Evolutionary conservation across 2,113 vertebrate species (phyloP).

Genomic region (Anguilla rostrata): DNA sequence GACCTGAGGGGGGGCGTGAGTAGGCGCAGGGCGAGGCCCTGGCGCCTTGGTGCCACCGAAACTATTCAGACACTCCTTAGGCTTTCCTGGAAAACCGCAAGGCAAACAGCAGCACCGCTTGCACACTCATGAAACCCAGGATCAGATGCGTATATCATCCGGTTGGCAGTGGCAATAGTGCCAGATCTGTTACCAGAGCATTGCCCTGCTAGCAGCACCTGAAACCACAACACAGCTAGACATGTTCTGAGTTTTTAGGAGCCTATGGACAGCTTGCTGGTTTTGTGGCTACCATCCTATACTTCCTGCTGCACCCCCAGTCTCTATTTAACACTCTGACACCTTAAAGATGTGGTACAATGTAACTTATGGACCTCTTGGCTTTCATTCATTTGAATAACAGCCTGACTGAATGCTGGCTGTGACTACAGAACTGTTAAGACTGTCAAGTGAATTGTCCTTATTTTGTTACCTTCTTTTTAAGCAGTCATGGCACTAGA

Average conservation of each 20-base stretch:
- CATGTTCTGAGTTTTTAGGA: neutral
- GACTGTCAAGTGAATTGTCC: constrained; percentile 27
- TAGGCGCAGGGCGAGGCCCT: neutral
- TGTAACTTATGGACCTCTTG: constrained; percentile 5
- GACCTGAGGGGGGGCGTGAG: neutral
- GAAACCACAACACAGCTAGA: neutral
- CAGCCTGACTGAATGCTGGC: constrained; percentile 35
- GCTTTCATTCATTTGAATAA: neutral
- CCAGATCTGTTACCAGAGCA: neutral
- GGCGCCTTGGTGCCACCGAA: constrained; percentile 23
- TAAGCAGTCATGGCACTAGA: constrained; percentile 40
- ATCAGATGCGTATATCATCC: constrained; percentile 42
- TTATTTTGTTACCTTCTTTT: constrained; percentile 40
- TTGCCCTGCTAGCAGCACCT: neutral
- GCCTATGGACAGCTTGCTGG: neutral
- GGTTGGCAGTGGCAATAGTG: constrained; percentile 20
- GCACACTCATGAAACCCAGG: constrained; percentile 38
- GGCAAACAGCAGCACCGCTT: constrained; percentile 41
- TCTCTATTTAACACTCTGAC: constrained; percentile 20
- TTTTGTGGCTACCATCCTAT: neutral
- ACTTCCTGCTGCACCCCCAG: neutral
- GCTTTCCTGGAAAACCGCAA: constrained; percentile 48
- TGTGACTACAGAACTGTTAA: constrained; percentile 22
- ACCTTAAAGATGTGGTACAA: constrained; percentile 12
- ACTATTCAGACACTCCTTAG: constrained; percentile 39